A percentile compares a stretch with the other conserved stretches of the same genome.
phyloP scores from a whole-genome alignment of 1,140 invertebrate genomes.

The Argopecten irradians region DNA sequence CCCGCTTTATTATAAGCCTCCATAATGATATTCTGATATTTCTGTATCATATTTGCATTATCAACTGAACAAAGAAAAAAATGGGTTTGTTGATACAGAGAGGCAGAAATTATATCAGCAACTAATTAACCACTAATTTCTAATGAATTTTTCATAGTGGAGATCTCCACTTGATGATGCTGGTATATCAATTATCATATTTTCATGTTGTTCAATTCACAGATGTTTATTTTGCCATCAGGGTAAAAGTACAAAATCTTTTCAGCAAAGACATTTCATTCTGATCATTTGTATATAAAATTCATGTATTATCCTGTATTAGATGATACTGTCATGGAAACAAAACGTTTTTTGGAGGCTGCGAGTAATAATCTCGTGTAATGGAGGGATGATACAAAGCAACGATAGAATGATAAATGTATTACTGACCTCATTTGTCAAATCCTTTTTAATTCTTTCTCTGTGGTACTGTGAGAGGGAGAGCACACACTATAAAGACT shows the following conservation, averaged over 20 bases:
- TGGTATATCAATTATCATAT: background rate
- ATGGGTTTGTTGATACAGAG: background rate
- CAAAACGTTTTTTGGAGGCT: background rate
- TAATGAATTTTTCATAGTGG: slow-evolving; percentile 18
- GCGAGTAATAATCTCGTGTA: background rate
- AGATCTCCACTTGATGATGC: background rate
- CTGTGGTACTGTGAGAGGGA: background rate
- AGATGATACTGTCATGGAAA: background rate
- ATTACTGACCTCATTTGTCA: background rate
- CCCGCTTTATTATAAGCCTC: background rate
- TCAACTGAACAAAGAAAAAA: slow-evolving; percentile 3
- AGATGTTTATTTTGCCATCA: background rate
- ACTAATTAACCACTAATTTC: background rate
- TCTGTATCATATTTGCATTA: slow-evolving; percentile 23
- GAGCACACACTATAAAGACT: background rate
- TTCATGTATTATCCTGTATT: background rate
- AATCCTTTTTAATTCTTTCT: background rate
- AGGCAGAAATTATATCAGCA: background rate
- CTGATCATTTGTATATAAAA: background rate
- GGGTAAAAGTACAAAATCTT: background rate
- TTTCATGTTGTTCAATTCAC: background rate
- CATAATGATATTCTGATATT: slow-evolving; percentile 1
- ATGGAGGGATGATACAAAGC: background rate
- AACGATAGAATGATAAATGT: background rate
- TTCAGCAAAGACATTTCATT: background rate